phyloP scores from a whole-genome alignment of 2,113 vertebrate genomes.

The Heterotis niloticus region DNA sequence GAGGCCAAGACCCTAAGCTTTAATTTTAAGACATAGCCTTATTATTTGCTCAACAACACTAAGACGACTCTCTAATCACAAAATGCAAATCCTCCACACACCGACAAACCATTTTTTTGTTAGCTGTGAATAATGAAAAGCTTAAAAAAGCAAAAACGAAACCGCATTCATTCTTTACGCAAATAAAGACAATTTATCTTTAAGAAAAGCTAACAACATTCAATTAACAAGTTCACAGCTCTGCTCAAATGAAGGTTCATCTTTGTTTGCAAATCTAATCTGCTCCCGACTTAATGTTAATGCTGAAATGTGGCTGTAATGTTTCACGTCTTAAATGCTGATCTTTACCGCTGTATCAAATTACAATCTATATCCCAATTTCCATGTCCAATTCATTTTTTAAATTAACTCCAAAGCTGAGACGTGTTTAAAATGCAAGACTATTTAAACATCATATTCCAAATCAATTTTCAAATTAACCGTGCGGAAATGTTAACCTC shows the following conservation, averaged over 20 bases:
- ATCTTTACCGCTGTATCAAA: not conserved
- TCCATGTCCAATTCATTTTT: not conserved
- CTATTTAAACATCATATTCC: not conserved
- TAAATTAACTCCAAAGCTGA: not conserved
- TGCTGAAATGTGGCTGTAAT: not conserved
- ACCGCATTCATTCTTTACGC: not conserved
- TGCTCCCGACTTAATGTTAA: not conserved
- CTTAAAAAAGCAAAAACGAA: not conserved
- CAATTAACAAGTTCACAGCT: not conserved
- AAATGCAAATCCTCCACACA: not conserved
- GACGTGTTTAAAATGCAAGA: not conserved
- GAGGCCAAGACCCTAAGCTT: conserved; percentile 1
- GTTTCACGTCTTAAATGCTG: not conserved
- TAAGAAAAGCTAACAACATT: not conserved
- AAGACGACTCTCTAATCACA: not conserved
- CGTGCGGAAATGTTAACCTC: not conserved
- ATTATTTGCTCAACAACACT: conserved; percentile 4
- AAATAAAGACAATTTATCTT: not conserved
- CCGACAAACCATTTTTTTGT: no score
- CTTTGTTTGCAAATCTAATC: not conserved
- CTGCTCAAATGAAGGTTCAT: not conserved
- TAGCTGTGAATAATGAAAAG: not conserved
- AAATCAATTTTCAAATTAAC: conserved; percentile 1
- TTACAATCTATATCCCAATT: not conserved
- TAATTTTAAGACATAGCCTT: conserved; percentile 11